These are phyloP conservation scores for Megalonaias nervosa DNA, from an alignment of 1,140 invertebrate species.

Conservation along the genomic window DNA sequence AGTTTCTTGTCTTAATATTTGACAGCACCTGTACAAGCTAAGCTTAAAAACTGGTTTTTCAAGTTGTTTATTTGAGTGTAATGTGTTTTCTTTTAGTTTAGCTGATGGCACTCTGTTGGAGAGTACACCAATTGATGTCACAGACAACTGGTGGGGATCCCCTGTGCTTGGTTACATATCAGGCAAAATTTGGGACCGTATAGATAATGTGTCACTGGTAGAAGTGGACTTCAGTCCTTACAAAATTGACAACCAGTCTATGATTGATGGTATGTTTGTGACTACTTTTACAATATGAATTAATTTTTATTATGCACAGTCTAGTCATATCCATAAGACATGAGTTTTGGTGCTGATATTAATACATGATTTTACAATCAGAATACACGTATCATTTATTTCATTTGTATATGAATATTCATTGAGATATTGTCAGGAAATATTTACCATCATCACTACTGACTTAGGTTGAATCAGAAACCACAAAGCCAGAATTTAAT, in stretches of 20 bases:
- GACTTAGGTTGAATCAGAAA: too few species aligned
- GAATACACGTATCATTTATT: neutral
- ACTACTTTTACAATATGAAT: neutral
- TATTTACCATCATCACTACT: too few species aligned
- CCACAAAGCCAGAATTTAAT: too few species aligned
- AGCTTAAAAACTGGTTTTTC: neutral
- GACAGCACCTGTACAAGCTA: too few species aligned
- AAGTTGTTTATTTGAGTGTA: neutral
- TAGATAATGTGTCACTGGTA: conserved; percentile 88
- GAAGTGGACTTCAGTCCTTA: conserved; percentile 90
- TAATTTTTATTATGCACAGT: neutral
- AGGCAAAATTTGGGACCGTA: conserved; percentile 89
- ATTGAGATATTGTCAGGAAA: neutral
- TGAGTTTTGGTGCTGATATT: neutral
- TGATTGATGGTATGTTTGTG: conserved; percentile 71
- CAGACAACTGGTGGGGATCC: conserved; percentile 98
- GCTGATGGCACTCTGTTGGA: conserved; percentile 26
- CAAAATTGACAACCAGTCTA: conserved; percentile 87
- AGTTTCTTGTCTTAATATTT: too few species aligned
- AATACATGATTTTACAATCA: neutral
- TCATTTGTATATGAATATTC: neutral
- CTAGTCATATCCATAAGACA: neutral
- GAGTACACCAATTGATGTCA: conserved; percentile 82
- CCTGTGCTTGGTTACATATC: conserved; percentile 90
- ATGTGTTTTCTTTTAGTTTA: conserved; percentile 27